These are phyloP conservation scores for Vimba vimba DNA, from an alignment of 2,113 vertebrate genomes.

Conservation along the genomic window DNA sequence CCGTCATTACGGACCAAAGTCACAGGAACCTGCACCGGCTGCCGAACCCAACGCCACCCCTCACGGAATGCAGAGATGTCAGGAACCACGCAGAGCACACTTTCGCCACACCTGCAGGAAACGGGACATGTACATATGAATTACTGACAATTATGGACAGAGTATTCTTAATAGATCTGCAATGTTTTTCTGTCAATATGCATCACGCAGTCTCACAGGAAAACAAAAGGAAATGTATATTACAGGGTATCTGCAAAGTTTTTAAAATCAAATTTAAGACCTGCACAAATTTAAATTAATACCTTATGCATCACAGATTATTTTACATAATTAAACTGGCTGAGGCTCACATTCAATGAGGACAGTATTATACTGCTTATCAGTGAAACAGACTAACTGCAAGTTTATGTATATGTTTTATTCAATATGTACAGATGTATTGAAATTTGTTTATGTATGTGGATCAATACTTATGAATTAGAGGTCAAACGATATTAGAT, in stretches of 20 bases:
- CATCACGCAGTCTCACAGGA: not conserved
- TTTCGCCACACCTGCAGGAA: conserved; percentile 87
- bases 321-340: not conserved
- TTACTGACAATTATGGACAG: not conserved
- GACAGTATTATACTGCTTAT: not conserved
- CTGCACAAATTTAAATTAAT: not conserved
- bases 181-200: not conserved
- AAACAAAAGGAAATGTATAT: not conserved
- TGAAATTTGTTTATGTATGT: no score
- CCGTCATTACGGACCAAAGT: conserved; percentile 95
- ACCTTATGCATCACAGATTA: not conserved
- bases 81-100: conserved; percentile 94
- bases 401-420: no score
- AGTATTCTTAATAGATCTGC: not conserved
- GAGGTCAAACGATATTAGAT: no score
- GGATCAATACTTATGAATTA: not conserved
- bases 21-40: conserved; percentile 96
- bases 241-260: not conserved
- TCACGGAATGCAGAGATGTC: conserved; percentile 98
- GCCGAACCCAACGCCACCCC: conserved; percentile 96
- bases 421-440: not conserved
- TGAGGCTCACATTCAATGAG: not conserved
- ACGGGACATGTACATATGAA: not conserved
- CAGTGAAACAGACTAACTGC: not conserved
- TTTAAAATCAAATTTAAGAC: not conserved